Evolutionary conservation across 2,888 invertebrate genomes (phyloP).

Genomic region (Sicus ferrugineus): DNA sequence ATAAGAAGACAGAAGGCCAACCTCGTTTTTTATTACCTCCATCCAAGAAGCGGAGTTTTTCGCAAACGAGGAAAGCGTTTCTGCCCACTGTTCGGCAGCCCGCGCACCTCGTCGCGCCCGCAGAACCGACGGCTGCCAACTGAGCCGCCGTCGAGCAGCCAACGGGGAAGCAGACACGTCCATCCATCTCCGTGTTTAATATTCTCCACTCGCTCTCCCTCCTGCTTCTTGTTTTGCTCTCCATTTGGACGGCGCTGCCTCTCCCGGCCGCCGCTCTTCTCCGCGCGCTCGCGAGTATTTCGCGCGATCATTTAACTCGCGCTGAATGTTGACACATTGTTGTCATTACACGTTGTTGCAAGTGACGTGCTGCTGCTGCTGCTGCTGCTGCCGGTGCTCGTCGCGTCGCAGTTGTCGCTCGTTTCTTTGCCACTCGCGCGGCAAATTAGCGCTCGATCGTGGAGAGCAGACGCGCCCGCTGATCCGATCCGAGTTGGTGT

Average conservation of each 20-base stretch:
- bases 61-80: too few species aligned
- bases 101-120: not conserved
- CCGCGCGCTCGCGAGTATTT: not conserved
- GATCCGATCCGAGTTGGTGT: not conserved
- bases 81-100: conserved; percentile 4
- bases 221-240: conserved; percentile 49
- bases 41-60: too few species aligned
- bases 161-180: conserved; percentile 43
- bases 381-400: conserved; percentile 7
- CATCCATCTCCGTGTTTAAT: conserved; percentile 61
- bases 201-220: conserved; percentile 57
- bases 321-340: conserved; percentile 46
- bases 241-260: conserved; percentile 18
- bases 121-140: not conserved
- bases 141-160: not conserved
- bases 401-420: conserved; percentile 8
- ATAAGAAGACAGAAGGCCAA: too few species aligned
- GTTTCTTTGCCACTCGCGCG: conserved; percentile 20
- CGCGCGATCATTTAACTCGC: conserved; percentile 40
- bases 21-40: too few species aligned
- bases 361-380: conserved; percentile 31
- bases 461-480: conserved; percentile 9
- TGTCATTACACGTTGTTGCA: conserved; percentile 46
- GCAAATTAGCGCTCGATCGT: conserved; percentile 27
- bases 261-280: not conserved